Base-by-base conservation (phyloP, 2,797 vertebrate genomes). In the Dendrocincla fuliginosa region DNA sequence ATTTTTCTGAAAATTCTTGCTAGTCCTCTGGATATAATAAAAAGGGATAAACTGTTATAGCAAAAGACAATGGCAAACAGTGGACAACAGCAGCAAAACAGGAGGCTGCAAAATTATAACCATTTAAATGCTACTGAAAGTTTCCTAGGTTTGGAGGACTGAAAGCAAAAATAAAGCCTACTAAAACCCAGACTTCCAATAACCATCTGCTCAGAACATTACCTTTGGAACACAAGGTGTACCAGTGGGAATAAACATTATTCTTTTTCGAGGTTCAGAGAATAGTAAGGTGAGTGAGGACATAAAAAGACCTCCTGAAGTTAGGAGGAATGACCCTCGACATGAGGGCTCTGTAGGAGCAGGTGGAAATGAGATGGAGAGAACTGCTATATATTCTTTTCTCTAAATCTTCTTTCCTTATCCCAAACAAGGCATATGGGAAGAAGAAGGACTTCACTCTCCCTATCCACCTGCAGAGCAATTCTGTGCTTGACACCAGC, bases 1-100 rank as follows among this genome's bases (percentile, higher is more conserved):
- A 15, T 61, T 49, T 67, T 68, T 79, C 67, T 84, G 55, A 73
- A 96, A 84, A 44, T 70, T n/a, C 42, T 56, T 33, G 16, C 46
- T 96, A 27, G 92, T 81, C 35, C 85, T 41, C 27, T n/a, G 64
- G 44, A 30, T 69, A 39, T 49, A 93, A 91, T 41, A 91, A 95
- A 92, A 79, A 84, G 28, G 46, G 42, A 79, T 63, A 63, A 42
- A 42, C 76, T 27, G 9, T 25, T 17, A 84, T 3, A 84, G 49
- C 5, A 69, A n/a, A 78, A n/a, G 63, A 42, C n/a, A 74, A 64
- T 39, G 23, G 30, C 49, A 91, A 87, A 19, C 10, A 84, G 42
- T 30, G 82, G 30, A 59, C 24, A 83, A 22, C 53, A 81, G 33
- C 70, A 93, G 70, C 56, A 77, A 93, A 93, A 69, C 1, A 78